These are phyloP conservation scores for Conops quadrifasciatus DNA, from an alignment of 2,888 invertebrate genomes.

Conservation along the genomic window DNA sequence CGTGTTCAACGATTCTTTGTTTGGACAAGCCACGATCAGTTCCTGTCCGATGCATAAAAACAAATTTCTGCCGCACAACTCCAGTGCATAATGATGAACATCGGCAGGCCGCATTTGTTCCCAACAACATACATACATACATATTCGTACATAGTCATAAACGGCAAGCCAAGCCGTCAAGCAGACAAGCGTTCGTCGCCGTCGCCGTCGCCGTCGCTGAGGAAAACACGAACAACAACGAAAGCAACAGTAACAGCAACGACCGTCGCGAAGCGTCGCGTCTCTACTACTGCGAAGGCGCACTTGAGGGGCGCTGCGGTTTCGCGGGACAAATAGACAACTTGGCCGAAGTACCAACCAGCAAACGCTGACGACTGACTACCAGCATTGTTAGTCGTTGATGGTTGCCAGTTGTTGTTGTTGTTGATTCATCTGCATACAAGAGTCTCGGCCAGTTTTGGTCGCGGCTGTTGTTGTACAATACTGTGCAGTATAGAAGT, in stretches of 20 bases:
- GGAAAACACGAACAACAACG: not conserved
- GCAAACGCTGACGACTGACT: not conserved
- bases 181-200: no score
- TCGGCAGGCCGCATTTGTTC: no score
- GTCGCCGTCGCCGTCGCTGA: not conserved
- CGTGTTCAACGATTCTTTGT: not conserved
- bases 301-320: constrained; percentile 8
- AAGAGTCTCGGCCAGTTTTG: constrained; percentile 5
- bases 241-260: not conserved
- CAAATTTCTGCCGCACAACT: not conserved
- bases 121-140: not conserved
- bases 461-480: not conserved
- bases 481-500: no score
- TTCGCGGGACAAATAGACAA: constrained; percentile 13
- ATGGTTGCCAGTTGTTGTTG: constrained; percentile 24
- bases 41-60: constrained; percentile 8
- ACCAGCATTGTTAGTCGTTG: constrained; percentile 18
- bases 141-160: constrained; percentile 19
- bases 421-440: constrained; percentile 33
- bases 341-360: not conserved
- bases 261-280: not conserved
- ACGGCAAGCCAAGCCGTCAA: not conserved
- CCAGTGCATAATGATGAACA: no score
- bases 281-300: not conserved
- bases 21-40: constrained; percentile 24